Evolutionary conservation across 2,888 invertebrate species (phyloP), one percentile per base, ranked within the genome.

Genomic region (Endomychus coccineus): DNA sequence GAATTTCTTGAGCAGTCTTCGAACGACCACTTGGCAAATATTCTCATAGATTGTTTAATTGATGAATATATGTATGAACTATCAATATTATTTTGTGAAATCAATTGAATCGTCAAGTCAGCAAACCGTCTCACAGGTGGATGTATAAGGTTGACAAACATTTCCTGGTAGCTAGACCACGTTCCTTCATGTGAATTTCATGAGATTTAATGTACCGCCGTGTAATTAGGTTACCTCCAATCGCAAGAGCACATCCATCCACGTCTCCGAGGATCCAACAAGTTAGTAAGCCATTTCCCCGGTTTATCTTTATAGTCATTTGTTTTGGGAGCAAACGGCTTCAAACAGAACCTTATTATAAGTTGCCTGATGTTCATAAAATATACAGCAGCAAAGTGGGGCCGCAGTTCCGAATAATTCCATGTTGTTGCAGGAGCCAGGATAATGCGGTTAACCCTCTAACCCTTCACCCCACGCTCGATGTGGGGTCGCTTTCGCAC

Each of bases 331-430:
- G 51, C 59, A 55, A 59, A 58, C 57, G 50, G 60, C 63, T 60
- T 63, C 65, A 66, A 67, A 65, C 64, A 65, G 64, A 62, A 62
- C 64, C 61, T 64, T 64, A 65, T 66, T 67, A 67, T 64, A 64
- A 64, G 54, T 66, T 66, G 61, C 60, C 62, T 63, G 64, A 62
- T 63, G 63, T 63, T 63, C 66, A 66, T 67, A 62, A 66, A 67
- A 65, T 66, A 67, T 67, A 64, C 58, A 56, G 52, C 50, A 51
- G 51, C 48, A 46, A 48, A 39, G 43, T 41, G 52, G 43, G n/a
- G 49, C 46, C 49, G 48, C 48, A 45, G 44, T 49, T 44, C 51
- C 45, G 52, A 52, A 54, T 55, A 55, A 54, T 54, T 54, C 52
- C 49, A 49, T 52, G 55, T 54, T 55, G 54, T 56, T 53, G 47